Conservation (phyloP, 1,140 invertebrate genomes). For the Apis laboriosa region DNA sequence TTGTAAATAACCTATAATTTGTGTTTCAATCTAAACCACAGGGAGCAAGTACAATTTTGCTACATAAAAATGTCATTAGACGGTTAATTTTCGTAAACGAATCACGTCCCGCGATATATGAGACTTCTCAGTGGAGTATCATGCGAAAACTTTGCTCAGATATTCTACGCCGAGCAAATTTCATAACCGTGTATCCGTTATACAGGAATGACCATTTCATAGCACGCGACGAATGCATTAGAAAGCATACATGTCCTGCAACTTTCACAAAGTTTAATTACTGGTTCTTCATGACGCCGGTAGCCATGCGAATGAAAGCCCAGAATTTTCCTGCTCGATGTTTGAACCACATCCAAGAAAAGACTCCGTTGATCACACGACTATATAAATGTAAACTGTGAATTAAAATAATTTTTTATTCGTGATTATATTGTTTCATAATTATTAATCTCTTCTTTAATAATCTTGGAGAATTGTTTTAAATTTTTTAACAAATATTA, state of each 20-base stretch:
- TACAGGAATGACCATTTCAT: neutral
- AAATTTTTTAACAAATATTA: too few relatives aligned
- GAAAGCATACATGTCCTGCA: slow-evolving; percentile 2
- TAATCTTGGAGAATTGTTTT: too few relatives aligned
- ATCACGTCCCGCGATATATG: neutral
- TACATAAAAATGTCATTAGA: neutral
- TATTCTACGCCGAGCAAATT: neutral
- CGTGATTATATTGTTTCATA: too few relatives aligned
- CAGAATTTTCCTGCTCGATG: neutral
- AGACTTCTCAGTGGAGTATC: neutral
- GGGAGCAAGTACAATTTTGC: too few relatives aligned
- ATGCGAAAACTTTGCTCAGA: neutral
- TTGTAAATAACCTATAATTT: too few relatives aligned
- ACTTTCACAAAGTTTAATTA: slow-evolving; percentile 26
- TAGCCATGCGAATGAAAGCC: slow-evolving; percentile 4
- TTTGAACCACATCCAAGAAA: neutral
- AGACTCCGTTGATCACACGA: neutral
- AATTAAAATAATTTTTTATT: neutral
- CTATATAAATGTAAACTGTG: neutral
- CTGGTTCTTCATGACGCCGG: slow-evolving; percentile 19
- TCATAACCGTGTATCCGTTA: slow-evolving; percentile 7
- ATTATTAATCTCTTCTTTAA: too few relatives aligned
- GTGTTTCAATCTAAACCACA: too few relatives aligned
- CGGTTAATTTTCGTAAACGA: neutral
- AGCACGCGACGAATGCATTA: slow-evolving; percentile 11